A percentile compares a stretch with the other conserved stretches of the same genome.
Evolutionary conservation across 1,140 invertebrate species (phyloP).

Genomic region (Teleogryllus occipitalis): DNA sequence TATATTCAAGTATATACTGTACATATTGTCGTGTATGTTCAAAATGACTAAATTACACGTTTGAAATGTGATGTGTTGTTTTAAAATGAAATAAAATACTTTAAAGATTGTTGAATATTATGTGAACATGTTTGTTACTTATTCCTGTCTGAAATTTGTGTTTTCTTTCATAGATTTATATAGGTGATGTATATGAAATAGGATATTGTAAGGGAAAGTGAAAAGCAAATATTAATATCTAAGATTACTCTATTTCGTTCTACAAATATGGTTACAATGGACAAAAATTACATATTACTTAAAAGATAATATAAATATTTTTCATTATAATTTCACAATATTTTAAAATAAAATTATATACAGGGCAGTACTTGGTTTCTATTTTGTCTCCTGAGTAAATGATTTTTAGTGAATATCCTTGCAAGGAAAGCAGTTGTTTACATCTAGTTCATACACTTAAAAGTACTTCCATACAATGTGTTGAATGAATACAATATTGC

Average conservation of each 20-base stretch:
- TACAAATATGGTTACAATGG: constrained; percentile 1
- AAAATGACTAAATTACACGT: too few relatives aligned
- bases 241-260: constrained; percentile 1
- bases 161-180: too few relatives aligned
- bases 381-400: constrained; percentile 5
- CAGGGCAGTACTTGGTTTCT: neutral
- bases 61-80: too few relatives aligned
- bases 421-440: neutral
- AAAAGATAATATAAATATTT: constrained; percentile 6
- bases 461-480: neutral
- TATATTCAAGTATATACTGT: too few relatives aligned
- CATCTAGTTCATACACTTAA: neutral
- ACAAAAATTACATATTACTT: neutral
- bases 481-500: neutral
- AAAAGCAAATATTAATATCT: neutral
- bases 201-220: too few relatives aligned
- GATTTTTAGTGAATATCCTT: neutral
- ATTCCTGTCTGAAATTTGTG: too few relatives aligned
- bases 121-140: too few relatives aligned
- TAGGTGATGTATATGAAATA: too few relatives aligned
- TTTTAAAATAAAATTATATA: constrained; percentile 3
- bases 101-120: too few relatives aligned
- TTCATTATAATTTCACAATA: neutral
- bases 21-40: too few relatives aligned
- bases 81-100: too few relatives aligned